Conservation (phyloP, 1,140 invertebrate species). For the Eurosta solidaginis region DNA sequence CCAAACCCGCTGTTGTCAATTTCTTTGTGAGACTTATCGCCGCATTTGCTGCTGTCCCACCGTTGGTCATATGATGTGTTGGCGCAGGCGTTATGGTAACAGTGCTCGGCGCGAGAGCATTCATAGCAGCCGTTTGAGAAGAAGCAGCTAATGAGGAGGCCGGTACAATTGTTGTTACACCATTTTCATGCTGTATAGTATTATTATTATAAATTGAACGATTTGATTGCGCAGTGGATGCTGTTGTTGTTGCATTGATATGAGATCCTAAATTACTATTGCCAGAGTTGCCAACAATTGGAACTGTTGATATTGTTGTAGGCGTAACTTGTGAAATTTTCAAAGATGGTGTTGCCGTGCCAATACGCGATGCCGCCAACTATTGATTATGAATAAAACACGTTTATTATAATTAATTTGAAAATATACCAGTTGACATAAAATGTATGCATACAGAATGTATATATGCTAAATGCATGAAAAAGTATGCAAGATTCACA, state of each 20-base stretch:
- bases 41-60: not conserved
- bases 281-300: constrained; percentile 23
- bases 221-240: constrained; percentile 39
- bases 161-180: constrained; percentile 53
- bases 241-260: constrained; percentile 4
- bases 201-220: constrained; percentile 55
- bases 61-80: not conserved
- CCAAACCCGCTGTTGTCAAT: constrained; percentile 24
- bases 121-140: constrained; percentile 53
- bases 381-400: not conserved
- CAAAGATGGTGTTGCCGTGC: constrained; percentile 23
- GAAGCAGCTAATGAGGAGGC: constrained; percentile 52
- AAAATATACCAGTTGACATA: no score
- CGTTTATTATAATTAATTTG: not conserved
- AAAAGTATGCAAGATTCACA: no score
- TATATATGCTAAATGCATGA: no score
- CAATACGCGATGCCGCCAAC: not conserved
- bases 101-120: constrained; percentile 52
- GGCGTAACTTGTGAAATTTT: constrained; percentile 33
- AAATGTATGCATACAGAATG: no score
- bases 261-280: constrained; percentile 5
- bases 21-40: constrained; percentile 28
- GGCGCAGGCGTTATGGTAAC: constrained; percentile 53
- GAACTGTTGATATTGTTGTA: not conserved
- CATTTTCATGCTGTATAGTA: constrained; percentile 55